A percentile compares a stretch with the other conserved stretches of the same genome.
These are phyloP conservation scores for Tyrophagus putrescentiae DNA, from an alignment of 1,140 invertebrate species.

Conservation along the genomic window DNA sequence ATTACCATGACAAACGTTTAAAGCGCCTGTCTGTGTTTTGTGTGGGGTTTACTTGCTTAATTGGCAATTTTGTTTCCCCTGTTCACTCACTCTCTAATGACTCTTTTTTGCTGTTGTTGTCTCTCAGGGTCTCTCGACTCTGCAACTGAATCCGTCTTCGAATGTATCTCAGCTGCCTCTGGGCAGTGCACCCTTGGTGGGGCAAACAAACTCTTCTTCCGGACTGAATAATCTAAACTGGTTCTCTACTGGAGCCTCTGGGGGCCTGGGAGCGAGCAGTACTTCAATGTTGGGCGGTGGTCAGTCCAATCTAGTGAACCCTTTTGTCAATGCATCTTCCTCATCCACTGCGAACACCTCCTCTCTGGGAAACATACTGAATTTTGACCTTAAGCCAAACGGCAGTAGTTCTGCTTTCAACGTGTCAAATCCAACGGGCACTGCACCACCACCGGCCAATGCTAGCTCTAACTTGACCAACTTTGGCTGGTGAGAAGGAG, in stretches of 20 bases:
- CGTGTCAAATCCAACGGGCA: not conserved
- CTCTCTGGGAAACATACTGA: not conserved
- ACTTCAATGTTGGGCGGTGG: not conserved
- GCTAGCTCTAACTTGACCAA: conserved; percentile 1
- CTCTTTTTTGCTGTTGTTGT: not conserved
- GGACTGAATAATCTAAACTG: conserved; percentile 13
- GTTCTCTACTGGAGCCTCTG: not conserved
- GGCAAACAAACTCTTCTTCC: not conserved
- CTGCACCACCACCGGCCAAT: not conserved
- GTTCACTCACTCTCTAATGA: not conserved
- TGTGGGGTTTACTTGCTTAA: too few species aligned
- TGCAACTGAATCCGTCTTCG: not conserved
- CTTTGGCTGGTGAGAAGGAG: not conserved
- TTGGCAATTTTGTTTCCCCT: too few species aligned
- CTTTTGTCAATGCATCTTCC: not conserved
- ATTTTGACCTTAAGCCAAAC: conserved; percentile 11
- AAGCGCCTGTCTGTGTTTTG: too few species aligned
- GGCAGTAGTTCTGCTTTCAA: not conserved
- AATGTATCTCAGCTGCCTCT: not conserved
- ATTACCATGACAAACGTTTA: too few species aligned
- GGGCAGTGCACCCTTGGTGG: too few species aligned
- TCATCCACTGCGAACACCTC: not conserved
- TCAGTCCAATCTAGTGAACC: not conserved
- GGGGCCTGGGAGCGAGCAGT: not conserved
- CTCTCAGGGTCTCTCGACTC: not conserved